Percentiles rank a stretch among this genome's conserved stretches.
Conservation (phyloP, 2,113 vertebrate species). For the Triplophysa dalaica region DNA sequence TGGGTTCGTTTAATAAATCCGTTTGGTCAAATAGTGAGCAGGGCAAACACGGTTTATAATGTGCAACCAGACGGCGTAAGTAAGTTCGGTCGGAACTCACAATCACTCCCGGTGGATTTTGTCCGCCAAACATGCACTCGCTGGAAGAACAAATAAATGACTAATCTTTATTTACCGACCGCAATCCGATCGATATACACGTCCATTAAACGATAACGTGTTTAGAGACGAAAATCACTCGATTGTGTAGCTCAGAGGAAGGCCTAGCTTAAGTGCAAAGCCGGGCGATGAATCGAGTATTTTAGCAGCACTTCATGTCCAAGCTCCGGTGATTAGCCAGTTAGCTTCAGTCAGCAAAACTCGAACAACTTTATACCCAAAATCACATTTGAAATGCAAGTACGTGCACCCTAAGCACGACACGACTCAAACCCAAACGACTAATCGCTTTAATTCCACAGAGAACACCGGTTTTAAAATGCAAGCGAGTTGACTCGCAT, state of each 20-base stretch:
- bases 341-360: conserved; percentile 8
- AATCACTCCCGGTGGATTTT: conserved; percentile 1
- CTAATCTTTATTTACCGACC: conserved; percentile 12
- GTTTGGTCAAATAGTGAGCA: not conserved
- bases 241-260: conserved; percentile 20
- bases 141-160: not conserved
- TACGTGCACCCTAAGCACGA: not conserved
- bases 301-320: conserved; percentile 10
- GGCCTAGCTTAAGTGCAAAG: not conserved
- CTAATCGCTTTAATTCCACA: not conserved
- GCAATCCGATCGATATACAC: conserved; percentile 22
- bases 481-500: not conserved
- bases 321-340: conserved; percentile 40
- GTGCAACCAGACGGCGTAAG: not conserved
- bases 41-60: not conserved
- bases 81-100: not conserved
- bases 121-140: not conserved
- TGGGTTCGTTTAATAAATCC: not conserved
- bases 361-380: not conserved
- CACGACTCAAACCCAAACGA: not conserved
- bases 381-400: not conserved
- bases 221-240: not conserved
- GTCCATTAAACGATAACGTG: not conserved
- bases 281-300: not conserved
- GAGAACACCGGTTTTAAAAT: not conserved